Conservation (phyloP, 2,888 invertebrate genomes). For the Thereva nobilitata region DNA sequence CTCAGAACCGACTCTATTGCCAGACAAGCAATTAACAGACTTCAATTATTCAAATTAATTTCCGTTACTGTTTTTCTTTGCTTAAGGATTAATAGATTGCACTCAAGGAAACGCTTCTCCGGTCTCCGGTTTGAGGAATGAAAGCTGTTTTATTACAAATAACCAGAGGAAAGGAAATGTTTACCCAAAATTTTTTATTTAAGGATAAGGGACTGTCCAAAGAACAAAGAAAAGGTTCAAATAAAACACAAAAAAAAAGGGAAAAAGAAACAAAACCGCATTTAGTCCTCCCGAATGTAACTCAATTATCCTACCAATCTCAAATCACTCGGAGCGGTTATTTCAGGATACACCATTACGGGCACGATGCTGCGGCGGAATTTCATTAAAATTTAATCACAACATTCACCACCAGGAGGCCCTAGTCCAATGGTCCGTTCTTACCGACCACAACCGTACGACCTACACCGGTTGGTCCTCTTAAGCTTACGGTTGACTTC, state of each 20-base stretch:
- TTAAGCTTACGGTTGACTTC: background rate
- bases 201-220: too few species aligned
- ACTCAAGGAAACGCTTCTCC: too few species aligned
- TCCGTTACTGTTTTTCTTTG: constrained; percentile 20
- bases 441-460: too few species aligned
- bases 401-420: constrained; percentile 2
- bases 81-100: too few species aligned
- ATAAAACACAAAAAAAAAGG: too few species aligned
- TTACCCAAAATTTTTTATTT: too few species aligned
- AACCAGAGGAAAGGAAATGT: too few species aligned
- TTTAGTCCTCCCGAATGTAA: constrained; percentile 35
- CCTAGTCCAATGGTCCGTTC: too few species aligned
- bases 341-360: constrained; percentile 28
- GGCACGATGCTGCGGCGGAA: constrained; percentile 20
- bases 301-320: constrained; percentile 42
- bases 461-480: background rate
- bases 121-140: too few species aligned
- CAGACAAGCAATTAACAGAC: constrained; percentile 33
- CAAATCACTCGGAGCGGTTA: constrained; percentile 42
- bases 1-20: too few species aligned
- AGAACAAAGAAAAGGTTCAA: too few species aligned
- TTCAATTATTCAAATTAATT: constrained; percentile 36
- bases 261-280: constrained; percentile 17
- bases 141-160: too few species aligned
- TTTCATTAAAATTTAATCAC: constrained; percentile 37